Evolutionary conservation across 2,113 vertebrate genomes (phyloP), one percentile per base, ranked within the genome.

Genomic region (Phaetusa simplex): DNA sequence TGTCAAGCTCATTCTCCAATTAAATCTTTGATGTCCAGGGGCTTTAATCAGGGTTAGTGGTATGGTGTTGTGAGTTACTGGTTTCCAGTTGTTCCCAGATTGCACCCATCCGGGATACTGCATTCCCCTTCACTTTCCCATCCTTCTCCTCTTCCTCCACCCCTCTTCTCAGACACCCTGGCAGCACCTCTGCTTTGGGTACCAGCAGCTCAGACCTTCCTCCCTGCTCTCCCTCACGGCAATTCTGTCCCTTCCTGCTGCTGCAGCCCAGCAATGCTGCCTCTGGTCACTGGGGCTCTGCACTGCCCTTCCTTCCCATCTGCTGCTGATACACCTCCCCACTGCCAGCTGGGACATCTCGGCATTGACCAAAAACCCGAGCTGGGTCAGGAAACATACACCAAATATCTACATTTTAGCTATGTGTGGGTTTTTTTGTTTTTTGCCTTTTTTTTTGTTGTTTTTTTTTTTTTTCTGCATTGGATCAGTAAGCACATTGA

Each of bases 371-470:
- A 40, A 42, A 67, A 88, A 5, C 36, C 69, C 47, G 27, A 89
- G 43, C 0, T 86, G 45, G 32, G 36, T 32, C 70, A 56, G 17
- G 21, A 79, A 77, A 24, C 1, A 0, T 36, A 5, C 20, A 61
- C 8, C 15, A 59, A 26, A 64, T 53, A 27, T 11, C 34, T 79
- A 29, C 13, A 8, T 67, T 82, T 67, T 79, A 47, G 29, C 47
- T 43, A 4, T 24, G 50, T 5, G 2, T 13, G 12, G 4, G 9
- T 7, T n/a, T 58, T n/a, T 59, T 36, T 30, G 3, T 0, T 3
- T 43, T 58, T n/a, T 11, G 12, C 9, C 10, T 42, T n/a, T 3
- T 0, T 3, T 43, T 58, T n/a, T 13, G 12, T 42, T 42, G 42
- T 12, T 42, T 42, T 52, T 64, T 62, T 43, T 20, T 40, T 38